Conservation (phyloP, 2,888 invertebrate species). For the Itoplectis maculator region DNA sequence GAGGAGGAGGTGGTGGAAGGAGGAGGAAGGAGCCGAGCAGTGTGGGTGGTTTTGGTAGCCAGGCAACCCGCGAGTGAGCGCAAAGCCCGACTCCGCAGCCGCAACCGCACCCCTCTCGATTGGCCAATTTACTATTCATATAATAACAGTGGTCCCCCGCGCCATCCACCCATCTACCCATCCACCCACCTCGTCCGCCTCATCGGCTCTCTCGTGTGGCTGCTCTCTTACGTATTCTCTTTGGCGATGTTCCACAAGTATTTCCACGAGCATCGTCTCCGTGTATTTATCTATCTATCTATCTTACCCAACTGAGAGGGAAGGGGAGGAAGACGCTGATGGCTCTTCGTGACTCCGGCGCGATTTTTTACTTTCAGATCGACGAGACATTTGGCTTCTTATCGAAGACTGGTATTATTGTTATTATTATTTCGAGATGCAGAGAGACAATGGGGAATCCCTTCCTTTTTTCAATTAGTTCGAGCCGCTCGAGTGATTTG, state of each 20-base stretch:
- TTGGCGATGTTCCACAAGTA: neutral
- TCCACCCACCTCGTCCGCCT: slow-evolving; percentile 18
- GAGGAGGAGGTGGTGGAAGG: neutral
- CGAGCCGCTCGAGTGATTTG: too few species aligned
- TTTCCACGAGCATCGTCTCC: too few species aligned
- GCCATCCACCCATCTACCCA: slow-evolving; percentile 22
- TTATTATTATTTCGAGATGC: too few species aligned
- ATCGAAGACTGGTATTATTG: too few species aligned
- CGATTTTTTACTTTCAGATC: too few species aligned
- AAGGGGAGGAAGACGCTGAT: too few species aligned
- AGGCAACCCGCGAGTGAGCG: slow-evolving; percentile 78
- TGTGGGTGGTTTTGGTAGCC: slow-evolving; percentile 81
- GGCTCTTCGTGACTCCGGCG: too few species aligned
- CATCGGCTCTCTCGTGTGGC: neutral
- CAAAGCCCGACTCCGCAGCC: slow-evolving; percentile 75
- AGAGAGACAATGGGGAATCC: too few species aligned
- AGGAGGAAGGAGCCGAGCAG: slow-evolving; percentile 46
- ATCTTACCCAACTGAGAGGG: too few species aligned
- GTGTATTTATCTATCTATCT: too few species aligned
- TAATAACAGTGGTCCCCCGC: slow-evolving; percentile 72
- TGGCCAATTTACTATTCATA: slow-evolving; percentile 83
- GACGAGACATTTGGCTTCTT: too few species aligned
- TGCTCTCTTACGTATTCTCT: slow-evolving; percentile 27
- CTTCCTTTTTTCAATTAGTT: too few species aligned
- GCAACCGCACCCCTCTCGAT: slow-evolving; percentile 82